Conservation (phyloP, 2,888 invertebrate species). For the Eristalis tenax region DNA sequence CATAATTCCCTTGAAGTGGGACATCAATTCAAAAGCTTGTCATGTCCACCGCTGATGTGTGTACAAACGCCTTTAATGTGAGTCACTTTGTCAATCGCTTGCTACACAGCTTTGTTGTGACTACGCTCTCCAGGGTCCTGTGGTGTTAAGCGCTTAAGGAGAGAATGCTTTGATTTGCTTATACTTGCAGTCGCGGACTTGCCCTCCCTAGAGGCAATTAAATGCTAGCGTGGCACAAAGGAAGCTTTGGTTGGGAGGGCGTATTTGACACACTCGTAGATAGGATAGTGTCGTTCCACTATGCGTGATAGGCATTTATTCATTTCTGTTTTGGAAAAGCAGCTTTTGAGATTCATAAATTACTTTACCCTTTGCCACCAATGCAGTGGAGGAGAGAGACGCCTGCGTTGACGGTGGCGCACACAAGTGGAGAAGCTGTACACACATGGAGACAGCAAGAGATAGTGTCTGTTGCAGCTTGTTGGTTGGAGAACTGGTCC, state of each 20-base stretch:
- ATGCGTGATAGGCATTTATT: too few species aligned
- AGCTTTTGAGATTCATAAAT: too few species aligned
- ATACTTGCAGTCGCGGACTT: neutral
- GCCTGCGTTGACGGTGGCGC: too few species aligned
- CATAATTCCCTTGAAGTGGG: slow-evolving; percentile 4
- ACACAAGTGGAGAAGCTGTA: too few species aligned
- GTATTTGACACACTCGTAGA: neutral
- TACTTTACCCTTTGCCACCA: too few species aligned
- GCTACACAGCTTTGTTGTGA: neutral
- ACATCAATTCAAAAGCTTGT: neutral
- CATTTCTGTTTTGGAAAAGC: too few species aligned
- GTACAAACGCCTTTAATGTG: neutral
- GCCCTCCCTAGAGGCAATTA: neutral
- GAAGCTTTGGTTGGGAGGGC: neutral
- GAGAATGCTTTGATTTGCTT: neutral
- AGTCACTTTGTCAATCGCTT: neutral
- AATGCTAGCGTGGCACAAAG: neutral
- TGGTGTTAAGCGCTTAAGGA: neutral
- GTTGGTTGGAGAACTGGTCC: too few species aligned
- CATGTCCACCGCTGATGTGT: neutral
- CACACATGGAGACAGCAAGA: too few species aligned
- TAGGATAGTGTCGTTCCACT: neutral
- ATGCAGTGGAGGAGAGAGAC: too few species aligned
- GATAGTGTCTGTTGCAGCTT: too few species aligned
- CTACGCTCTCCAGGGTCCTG: neutral